phyloP scores from a whole-genome alignment of 2,797 vertebrate genomes.

The Lithobates pipiens region DNA sequence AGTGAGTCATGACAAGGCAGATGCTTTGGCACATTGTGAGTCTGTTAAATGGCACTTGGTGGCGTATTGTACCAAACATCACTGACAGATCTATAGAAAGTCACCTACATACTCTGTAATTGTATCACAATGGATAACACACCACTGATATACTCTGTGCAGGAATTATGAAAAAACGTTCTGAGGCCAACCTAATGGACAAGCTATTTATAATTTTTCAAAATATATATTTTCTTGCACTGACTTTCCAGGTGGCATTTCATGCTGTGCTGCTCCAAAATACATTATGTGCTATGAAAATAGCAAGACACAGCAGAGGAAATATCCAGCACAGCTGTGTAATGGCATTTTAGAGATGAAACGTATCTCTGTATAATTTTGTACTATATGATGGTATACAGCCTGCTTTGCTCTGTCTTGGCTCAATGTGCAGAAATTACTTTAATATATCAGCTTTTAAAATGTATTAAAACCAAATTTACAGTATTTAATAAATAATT shows the following conservation, averaged over 20 bases:
- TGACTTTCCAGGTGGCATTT: slow-evolving; percentile 59
- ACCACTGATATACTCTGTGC: slow-evolving; percentile 46
- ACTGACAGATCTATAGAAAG: slow-evolving; percentile 56
- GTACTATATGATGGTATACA: background rate
- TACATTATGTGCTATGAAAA: slow-evolving; percentile 50
- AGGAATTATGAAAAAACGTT: slow-evolving; percentile 51
- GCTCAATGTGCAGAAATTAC: background rate
- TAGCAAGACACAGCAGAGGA: slow-evolving; percentile 47
- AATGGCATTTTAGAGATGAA: slow-evolving; percentile 31
- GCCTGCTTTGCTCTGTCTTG: background rate
- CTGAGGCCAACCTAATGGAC: slow-evolving; percentile 48
- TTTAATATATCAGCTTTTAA: background rate
- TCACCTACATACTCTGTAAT: slow-evolving; percentile 55
- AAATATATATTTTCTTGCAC: slow-evolving; percentile 51
- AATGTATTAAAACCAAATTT: background rate
- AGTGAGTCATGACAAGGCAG: slow-evolving; percentile 60
- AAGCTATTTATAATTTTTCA: slow-evolving; percentile 61
- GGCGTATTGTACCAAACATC: slow-evolving; percentile 55
- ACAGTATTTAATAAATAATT: background rate
- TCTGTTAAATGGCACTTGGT: slow-evolving; percentile 59
- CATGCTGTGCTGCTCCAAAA: slow-evolving; percentile 58
- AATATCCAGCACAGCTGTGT: slow-evolving; percentile 43
- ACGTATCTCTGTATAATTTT: slow-evolving; percentile 16
- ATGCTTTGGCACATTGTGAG: slow-evolving; percentile 55
- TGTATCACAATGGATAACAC: slow-evolving; percentile 52